Conservation (phyloP, 2,797 vertebrate genomes). For the Muraenolepis orangiensis region DNA sequence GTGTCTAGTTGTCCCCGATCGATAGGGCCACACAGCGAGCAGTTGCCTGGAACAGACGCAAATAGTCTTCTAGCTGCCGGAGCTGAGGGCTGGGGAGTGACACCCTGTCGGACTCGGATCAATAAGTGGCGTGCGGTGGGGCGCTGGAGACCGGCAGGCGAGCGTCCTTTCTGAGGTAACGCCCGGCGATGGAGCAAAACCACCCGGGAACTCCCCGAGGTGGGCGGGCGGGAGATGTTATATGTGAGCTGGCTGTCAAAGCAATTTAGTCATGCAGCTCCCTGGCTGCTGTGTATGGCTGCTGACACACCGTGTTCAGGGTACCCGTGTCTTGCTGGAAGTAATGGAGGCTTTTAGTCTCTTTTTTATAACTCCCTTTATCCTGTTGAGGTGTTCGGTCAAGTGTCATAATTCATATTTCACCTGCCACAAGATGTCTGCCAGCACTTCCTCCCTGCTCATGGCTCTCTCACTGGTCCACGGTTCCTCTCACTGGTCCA, state of each 20-base stretch:
- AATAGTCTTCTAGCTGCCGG: slow-evolving; percentile 69
- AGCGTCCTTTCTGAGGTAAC: slow-evolving; percentile 67
- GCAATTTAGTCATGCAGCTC: slow-evolving; percentile 78
- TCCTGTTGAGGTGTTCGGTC: slow-evolving; percentile 63
- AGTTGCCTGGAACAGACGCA: slow-evolving; percentile 74
- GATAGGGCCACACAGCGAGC: slow-evolving; percentile 71
- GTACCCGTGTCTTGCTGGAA: slow-evolving; percentile 70
- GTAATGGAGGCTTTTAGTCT: slow-evolving; percentile 77
- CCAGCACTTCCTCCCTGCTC: slow-evolving; percentile 43
- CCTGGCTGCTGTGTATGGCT: slow-evolving; percentile 75
- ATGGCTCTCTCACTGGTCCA: slow-evolving; percentile 44
- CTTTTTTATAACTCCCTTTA: slow-evolving; percentile 48
- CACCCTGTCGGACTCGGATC: slow-evolving; percentile 77
- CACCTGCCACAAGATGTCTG: slow-evolving; percentile 58
- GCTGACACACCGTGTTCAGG: slow-evolving; percentile 72
- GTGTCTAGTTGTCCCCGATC: slow-evolving; percentile 81
- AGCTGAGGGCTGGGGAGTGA: slow-evolving; percentile 69
- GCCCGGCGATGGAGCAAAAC: slow-evolving; percentile 70
- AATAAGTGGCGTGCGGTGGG: slow-evolving; percentile 68
- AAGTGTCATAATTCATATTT: slow-evolving; percentile 63
- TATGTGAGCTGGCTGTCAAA: slow-evolving; percentile 83
- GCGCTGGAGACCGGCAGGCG: slow-evolving; percentile 56
- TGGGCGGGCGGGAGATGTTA: slow-evolving; percentile 80
- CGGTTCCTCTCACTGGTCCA: slow-evolving; percentile 34
- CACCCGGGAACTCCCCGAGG: slow-evolving; percentile 74